Conservation (phyloP, 2,888 invertebrate genomes). For the Drosophila atripex region DNA sequence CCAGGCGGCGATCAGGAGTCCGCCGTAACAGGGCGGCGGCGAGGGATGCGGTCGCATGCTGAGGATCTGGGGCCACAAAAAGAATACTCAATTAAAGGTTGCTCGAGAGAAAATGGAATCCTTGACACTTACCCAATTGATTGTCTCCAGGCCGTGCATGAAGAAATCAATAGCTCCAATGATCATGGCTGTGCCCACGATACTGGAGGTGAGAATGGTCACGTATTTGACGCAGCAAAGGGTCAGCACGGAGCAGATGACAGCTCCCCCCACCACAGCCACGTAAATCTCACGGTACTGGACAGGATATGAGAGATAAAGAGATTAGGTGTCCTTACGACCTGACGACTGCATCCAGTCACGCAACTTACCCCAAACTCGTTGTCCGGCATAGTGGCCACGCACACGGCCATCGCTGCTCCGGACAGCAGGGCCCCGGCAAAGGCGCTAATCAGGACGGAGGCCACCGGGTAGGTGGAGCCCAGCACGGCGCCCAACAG, state of each 20-base stretch:
- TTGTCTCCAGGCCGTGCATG: slow-evolving; percentile 82
- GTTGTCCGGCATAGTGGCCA: slow-evolving; percentile 84
- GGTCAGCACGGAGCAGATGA: slow-evolving; percentile 83
- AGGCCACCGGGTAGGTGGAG: slow-evolving; percentile 83
- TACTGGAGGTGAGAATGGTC: slow-evolving; percentile 83
- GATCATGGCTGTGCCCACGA: slow-evolving; percentile 84
- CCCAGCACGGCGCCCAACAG: slow-evolving; percentile 83
- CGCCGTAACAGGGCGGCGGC: slow-evolving; percentile 84
- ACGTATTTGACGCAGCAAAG: slow-evolving; percentile 83
- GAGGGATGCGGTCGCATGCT: slow-evolving; percentile 83
- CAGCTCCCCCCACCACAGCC: slow-evolving; percentile 83
- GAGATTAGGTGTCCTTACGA: too few relatives aligned
- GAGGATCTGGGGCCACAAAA: slow-evolving; percentile 65
- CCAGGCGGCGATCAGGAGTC: slow-evolving; percentile 83
- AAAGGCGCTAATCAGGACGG: slow-evolving; percentile 83
- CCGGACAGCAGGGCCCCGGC: slow-evolving; percentile 83
- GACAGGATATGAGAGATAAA: not conserved
- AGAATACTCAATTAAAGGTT: not conserved
- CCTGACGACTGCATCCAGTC: too few relatives aligned
- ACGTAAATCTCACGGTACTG: slow-evolving; percentile 83
- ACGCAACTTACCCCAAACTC: slow-evolving; percentile 82
- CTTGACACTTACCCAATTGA: slow-evolving; percentile 80
- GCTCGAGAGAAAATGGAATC: not conserved
- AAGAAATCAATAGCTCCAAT: slow-evolving; percentile 83
- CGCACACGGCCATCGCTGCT: slow-evolving; percentile 83